Evolutionary conservation across 2,888 invertebrate genomes (phyloP), one percentile per base, ranked within the genome.

Genomic region (Abrostola tripartita): DNA sequence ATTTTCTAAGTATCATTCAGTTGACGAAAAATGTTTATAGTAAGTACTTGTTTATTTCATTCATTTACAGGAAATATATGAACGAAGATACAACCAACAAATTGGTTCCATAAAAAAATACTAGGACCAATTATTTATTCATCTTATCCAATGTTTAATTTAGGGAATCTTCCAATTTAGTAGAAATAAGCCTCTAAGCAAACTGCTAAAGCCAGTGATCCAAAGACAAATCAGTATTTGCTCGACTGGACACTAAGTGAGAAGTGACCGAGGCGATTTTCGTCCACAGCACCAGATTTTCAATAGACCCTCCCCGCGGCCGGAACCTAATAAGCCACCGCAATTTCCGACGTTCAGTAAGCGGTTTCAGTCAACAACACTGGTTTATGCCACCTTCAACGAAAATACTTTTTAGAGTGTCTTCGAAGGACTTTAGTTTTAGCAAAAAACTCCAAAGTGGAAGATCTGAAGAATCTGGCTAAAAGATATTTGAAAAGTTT

Each of bases 271-370:
- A 86, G 85, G 87, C 81, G 76, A 87, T 88, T 89, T 87, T 86
- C 61, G 52, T 49, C 73, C 73, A 78, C 79, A 83, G 81, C 81
- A 72, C 82, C 79, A 82, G 82, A 86, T 84, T 86, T 89, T 88
- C 90, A 91, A 92, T 92, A 86, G 89, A 79, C 75, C 54, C 64
- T 76, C 81, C 70, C 79, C 74, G 72, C 76, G 79, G 69, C 88
- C 90, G 91, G 92, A 92, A 91, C 87, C 87, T 91, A 91, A 93
- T 93, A 92, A 93, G 90, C 79, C 81, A 65, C 86, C 90, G 92
- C 92, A 93, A 93, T 93, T 91, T 93, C 93, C 93, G 90, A 86
- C 85, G 81, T 78, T 82, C 81, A 79, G 79, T 80, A 82, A 83
- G 83, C 80, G 80, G 78, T 81, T 84, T 84, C 77, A 87, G 90